Evolutionary conservation across 2,888 invertebrate genomes (phyloP), one percentile per base, ranked within the genome.

Genomic region (Chironomus riparius): DNA sequence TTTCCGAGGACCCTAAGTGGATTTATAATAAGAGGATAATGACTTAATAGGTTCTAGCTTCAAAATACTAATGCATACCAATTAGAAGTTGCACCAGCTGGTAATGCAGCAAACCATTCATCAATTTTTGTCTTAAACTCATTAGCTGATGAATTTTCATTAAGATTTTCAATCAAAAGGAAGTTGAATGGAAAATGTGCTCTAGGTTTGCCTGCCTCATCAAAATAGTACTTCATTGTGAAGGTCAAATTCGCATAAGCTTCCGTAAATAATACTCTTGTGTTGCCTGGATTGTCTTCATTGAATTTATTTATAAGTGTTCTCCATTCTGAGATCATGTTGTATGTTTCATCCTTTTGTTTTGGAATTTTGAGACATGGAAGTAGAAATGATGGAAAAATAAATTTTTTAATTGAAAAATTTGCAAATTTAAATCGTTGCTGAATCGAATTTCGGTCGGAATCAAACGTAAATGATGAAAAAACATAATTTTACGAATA

Each of bases 181-280:
- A 91, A 91, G 81, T 92, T 92, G 80, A 91, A 91, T 0, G 91
- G 89, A 81, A 92, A 88, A 76, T 91, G 88, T 6, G 89, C 86
- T 0, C 87, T 86, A 0, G 78, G 47, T 28, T 73, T 72, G 50
- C 77, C 76, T 22, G n/a, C 47, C 70, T 83, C 84, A 78, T 85
- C 84, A 1, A 87, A 86, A 79, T 88, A 89, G 81, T 87, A 89
- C 77, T 85, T 78, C 86, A 88, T 86, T 0, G 86, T 86, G 80
- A 84, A 83, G 7, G 80, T 78, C 0, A 86, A 81, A 76, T 85
- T 85, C 0, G 87, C 86, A 78, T 88, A 88, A 0, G 85, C 87
- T 81, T 89, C 88, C 0, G 86, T 85, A 81, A 89, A 84, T 70
- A 88, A 80, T 0, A 87, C 83, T 77, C 87, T 87, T 38, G 78